Base-by-base conservation (phyloP, 2,888 invertebrate species). In the Papilio demoleus region DNA sequence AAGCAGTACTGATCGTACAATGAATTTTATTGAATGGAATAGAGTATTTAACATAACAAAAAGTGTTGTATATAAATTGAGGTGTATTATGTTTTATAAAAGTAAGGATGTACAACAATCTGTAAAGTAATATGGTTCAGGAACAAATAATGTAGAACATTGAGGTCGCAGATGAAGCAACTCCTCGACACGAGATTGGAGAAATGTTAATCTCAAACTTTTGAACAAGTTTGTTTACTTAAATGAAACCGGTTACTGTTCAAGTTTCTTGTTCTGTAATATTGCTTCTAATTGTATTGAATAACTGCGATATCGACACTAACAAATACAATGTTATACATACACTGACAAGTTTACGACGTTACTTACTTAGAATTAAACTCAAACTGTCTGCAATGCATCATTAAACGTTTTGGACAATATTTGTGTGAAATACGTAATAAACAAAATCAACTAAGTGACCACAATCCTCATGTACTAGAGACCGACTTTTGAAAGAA, bases 221-320 rank as follows among this genome's bases (percentile, higher is more conserved):
- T 50, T 27, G 27, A 6, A n/a, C 27, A 53, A 27, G n/a, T 53
- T 53, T 53, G 50, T 53, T 53, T 24, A 14, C 24, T 27, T 53
- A n/a, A 53, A 53, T 53, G 50, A 27, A 53, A 53, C 50, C 27
- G 27, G 24, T 53, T 53, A 53, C 50, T n/a, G 50, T 27, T 53
- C 14, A 24, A 27, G 27, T 53, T 53, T 27, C 50, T 53, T 53
- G 14, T 53, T 53, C 50, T 14, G 27, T 27, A 6, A 53, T 53
- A n/a, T 24, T n/a, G 27, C 24, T 53, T n/a, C 8, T 27, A 53
- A 27, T 27, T 6, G 50, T 53, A 53, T 27, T 53, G 6, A 24
- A 53, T 24, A 24, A 53, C 14, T 2, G 50, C 22, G 5, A 27
- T 27, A 24, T 27, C 8, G 50, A 27, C 6, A 27, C 1, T n/a